Evolutionary conservation across 2,113 vertebrate species (phyloP).

Genomic region (Emydocephalus ijimae): DNA sequence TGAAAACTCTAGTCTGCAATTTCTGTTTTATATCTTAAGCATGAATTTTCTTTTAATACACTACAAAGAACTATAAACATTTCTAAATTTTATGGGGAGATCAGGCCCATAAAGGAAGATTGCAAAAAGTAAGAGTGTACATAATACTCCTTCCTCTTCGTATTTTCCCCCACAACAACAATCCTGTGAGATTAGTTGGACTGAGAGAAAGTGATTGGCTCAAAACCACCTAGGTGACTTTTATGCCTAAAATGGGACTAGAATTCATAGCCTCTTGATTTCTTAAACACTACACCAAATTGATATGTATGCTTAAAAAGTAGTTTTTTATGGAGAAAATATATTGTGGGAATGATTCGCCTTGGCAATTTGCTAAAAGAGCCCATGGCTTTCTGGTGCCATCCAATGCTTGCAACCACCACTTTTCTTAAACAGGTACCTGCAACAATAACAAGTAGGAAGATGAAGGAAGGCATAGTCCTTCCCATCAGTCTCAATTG

Average conservation of each 20-base stretch:
- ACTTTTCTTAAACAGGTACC: neutral
- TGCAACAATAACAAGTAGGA: neutral
- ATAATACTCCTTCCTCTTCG: neutral
- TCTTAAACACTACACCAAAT: neutral
- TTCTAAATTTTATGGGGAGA: neutral
- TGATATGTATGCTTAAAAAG: neutral
- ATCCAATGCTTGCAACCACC: neutral
- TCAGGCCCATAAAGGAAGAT: neutral
- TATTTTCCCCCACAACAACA: neutral
- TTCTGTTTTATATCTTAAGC: neutral
- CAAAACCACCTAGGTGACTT: neutral
- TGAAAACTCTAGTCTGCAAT: neutral
- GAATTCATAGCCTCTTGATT: neutral
- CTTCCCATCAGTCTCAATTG: neutral
- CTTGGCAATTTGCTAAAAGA: neutral
- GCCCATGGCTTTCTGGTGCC: neutral
- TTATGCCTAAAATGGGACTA: neutral
- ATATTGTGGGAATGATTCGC: neutral
- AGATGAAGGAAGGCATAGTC: neutral
- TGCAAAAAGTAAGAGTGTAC: neutral
- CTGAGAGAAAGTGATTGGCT: neutral
- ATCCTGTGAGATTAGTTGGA: neutral
- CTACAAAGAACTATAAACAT: neutral
- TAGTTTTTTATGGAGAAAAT: neutral
- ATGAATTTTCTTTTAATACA: neutral